These are phyloP conservation scores for Cardinalis cardinalis DNA, from an alignment of 2,113 vertebrate genomes.

Conservation along the genomic window DNA sequence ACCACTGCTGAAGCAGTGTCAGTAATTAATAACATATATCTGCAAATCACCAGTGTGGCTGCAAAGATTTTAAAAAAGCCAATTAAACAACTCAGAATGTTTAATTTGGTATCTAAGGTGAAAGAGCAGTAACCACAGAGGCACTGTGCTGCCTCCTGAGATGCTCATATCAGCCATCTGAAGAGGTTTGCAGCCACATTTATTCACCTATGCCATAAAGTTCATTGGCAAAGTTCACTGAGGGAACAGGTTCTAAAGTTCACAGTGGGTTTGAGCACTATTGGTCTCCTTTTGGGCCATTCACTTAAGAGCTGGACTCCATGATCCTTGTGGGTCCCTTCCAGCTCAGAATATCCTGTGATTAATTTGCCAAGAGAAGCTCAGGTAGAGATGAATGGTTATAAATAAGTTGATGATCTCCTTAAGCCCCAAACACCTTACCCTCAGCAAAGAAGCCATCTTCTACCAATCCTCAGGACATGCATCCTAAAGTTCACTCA, in stretches of 20 bases:
- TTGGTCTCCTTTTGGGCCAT: too few species aligned
- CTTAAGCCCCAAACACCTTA: background rate
- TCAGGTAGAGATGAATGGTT: background rate
- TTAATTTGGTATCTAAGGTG: background rate
- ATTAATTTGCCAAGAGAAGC: background rate
- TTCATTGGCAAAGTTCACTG: background rate
- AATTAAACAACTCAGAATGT: background rate
- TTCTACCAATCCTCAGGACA: background rate
- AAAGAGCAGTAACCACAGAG: background rate
- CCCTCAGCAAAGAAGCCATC: background rate
- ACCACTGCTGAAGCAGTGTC: background rate
- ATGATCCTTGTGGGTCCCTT: background rate
- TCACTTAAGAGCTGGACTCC: background rate
- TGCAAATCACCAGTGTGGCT: background rate
- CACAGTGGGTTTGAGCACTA: background rate
- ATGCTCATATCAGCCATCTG: background rate
- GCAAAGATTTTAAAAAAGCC: background rate
- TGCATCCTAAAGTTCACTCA: background rate
- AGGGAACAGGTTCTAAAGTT: background rate
- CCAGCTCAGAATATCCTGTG: background rate
- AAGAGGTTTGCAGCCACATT: background rate
- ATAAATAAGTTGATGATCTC: background rate
- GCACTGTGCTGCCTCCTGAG: background rate
- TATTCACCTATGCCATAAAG: background rate
- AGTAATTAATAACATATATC: background rate